These are phyloP conservation scores for Euphysa ruthae DNA, from an alignment of 30 jellyfish, hydroid and myxozoan genomes.

Conservation along the genomic window DNA sequence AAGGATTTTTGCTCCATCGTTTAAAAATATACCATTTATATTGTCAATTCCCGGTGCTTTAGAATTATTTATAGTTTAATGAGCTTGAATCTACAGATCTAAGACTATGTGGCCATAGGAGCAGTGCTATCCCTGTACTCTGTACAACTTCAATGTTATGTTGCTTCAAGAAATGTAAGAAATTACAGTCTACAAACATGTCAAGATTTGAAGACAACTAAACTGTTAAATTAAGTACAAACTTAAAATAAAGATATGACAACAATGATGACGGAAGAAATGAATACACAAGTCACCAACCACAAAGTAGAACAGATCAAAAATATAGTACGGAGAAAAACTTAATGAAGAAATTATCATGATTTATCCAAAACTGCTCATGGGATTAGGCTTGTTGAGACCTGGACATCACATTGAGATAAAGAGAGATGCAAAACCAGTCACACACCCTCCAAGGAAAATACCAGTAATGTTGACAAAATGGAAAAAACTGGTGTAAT, in stretches of 20 bases:
- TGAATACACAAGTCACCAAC: background rate
- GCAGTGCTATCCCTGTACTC: background rate
- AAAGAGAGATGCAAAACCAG: too few relatives aligned
- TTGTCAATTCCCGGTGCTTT: too few relatives aligned
- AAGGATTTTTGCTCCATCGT: background rate
- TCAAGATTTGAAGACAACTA: background rate
- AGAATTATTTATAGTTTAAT: too few relatives aligned
- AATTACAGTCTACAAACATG: background rate
- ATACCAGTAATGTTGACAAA: too few relatives aligned
- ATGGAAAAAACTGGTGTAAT: too few relatives aligned
- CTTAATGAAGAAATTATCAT: background rate
- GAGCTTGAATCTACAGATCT: background rate
- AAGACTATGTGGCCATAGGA: too few relatives aligned
- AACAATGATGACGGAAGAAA: too few relatives aligned
- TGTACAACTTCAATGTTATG: background rate
- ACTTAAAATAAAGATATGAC: background rate
- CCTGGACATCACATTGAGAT: too few relatives aligned
- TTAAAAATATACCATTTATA: too few relatives aligned
- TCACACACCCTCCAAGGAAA: too few relatives aligned
- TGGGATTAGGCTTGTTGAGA: background rate
- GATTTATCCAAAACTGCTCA: too few relatives aligned
- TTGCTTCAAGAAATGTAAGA: background rate
- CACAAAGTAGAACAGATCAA: background rate
- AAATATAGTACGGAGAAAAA: background rate
- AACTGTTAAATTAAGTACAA: background rate